Percentiles rank a stretch among this genome's conserved stretches.
phyloP scores from a whole-genome alignment of 2,888 invertebrate genomes.

The Drosophila diplacantha region DNA sequence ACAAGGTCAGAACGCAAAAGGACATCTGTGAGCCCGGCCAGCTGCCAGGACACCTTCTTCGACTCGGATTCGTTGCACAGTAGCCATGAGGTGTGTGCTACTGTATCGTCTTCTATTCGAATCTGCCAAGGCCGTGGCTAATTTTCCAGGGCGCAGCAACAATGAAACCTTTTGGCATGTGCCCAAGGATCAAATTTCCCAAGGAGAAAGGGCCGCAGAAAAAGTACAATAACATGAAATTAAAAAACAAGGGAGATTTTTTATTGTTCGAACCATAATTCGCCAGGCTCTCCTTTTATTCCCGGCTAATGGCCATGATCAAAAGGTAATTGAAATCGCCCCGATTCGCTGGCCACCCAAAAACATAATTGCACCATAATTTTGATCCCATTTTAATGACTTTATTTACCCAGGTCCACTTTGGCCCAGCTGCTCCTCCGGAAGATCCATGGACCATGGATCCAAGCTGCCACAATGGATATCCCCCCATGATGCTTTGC shows the following conservation, averaged over 20 bases:
- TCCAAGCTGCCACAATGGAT: conserved; percentile 41
- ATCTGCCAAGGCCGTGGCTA: conserved; percentile 33
- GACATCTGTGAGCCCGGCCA: conserved; percentile 56
- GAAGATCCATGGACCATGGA: background rate
- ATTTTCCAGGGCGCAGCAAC: conserved; percentile 27
- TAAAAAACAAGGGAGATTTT: background rate
- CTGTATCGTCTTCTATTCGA: conserved; percentile 14
- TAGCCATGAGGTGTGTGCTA: conserved; percentile 39
- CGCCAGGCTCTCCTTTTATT: conserved; percentile 12
- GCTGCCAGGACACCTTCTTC: conserved; percentile 19
- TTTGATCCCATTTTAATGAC: conserved; percentile 72
- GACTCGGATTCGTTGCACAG: conserved; percentile 57
- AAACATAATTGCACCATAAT: conserved; percentile 63
- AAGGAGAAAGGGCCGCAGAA: background rate
- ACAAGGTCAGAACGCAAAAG: conserved; percentile 60
- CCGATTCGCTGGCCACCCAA: conserved; percentile 61
- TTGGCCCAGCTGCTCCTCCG: conserved; percentile 18
- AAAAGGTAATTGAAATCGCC: conserved; percentile 56
- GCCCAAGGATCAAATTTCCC: conserved; percentile 42
- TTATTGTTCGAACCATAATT: conserved; percentile 6
- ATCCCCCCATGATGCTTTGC: conserved; percentile 32
- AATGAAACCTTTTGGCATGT: conserved; percentile 53
- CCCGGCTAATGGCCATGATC: conserved; percentile 39
- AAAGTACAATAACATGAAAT: background rate
- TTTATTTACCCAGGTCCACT: conserved; percentile 51